These are phyloP conservation scores for Macrophya annulata DNA, from an alignment of 2,888 invertebrate species.

Conservation along the genomic window DNA sequence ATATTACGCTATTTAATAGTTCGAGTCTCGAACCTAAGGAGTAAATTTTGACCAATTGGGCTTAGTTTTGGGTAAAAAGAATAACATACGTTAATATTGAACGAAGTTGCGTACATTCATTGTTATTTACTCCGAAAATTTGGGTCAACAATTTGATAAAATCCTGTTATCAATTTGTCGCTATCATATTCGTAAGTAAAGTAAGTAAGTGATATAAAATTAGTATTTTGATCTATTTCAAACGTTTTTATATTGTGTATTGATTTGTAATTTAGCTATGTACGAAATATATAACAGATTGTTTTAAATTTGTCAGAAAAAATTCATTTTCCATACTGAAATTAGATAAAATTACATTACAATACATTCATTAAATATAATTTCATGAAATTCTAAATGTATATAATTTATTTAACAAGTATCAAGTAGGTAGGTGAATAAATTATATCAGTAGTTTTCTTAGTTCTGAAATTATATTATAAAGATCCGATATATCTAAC, in stretches of 20 bases:
- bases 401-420: constrained; percentile 13
- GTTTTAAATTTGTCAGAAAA: constrained; percentile 16
- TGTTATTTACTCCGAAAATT: background rate
- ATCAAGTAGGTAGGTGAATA: constrained; percentile 26
- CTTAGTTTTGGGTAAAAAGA: background rate
- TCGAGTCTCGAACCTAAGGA: background rate
- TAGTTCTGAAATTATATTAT: background rate
- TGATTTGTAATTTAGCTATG: constrained; percentile 34
- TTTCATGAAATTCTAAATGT: background rate
- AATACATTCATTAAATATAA: constrained; percentile 5
- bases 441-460: background rate
- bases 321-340: background rate
- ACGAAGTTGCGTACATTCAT: background rate
- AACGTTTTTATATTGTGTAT: constrained; percentile 41
- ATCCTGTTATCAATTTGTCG: constrained; percentile 21
- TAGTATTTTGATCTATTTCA: constrained; percentile 33
- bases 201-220: constrained; percentile 39
- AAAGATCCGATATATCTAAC: background rate
- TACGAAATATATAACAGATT: constrained; percentile 48
- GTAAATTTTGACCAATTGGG: background rate
- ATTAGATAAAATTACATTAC: background rate
- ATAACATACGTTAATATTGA: constrained; percentile 1
- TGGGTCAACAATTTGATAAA: background rate
- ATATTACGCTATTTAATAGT: background rate
- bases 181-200: constrained; percentile 8